phyloP scores from a whole-genome alignment of 2,888 invertebrate species.

The Bhutanitis thaidina region DNA sequence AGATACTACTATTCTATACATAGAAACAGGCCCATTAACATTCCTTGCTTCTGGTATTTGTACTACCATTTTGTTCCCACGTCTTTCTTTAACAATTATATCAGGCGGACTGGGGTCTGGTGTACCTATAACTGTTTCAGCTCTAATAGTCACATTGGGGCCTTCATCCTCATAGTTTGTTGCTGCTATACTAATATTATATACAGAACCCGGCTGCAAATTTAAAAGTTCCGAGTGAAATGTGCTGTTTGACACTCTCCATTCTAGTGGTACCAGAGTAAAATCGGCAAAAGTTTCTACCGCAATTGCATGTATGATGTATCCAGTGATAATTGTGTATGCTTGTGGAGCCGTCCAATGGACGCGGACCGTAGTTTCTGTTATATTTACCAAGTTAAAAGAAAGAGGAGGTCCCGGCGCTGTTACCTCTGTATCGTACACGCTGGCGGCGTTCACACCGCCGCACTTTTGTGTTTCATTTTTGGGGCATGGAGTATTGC shows the following conservation, averaged over 20 bases:
- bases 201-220: slow-evolving; percentile 87
- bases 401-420: slow-evolving; percentile 86
- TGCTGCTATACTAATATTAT: slow-evolving; percentile 86
- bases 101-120: slow-evolving; percentile 85
- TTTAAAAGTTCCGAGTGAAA: slow-evolving; percentile 79
- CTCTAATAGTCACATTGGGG: slow-evolving; percentile 72
- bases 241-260: slow-evolving; percentile 81
- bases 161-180: slow-evolving; percentile 81
- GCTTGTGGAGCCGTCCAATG: slow-evolving; percentile 81
- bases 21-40: slow-evolving; percentile 88
- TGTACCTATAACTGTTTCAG: slow-evolving; percentile 86
- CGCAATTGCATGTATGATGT: slow-evolving; percentile 76
- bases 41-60: slow-evolving; percentile 84
- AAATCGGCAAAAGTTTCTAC: slow-evolving; percentile 79
- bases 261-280: slow-evolving; percentile 70
- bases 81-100: slow-evolving; percentile 82
- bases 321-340: slow-evolving; percentile 73
- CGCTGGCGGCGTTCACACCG: slow-evolving; percentile 82
- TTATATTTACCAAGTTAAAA: slow-evolving; percentile 77
- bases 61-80: slow-evolving; percentile 82
- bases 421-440: slow-evolving; percentile 83
- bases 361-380: slow-evolving; percentile 81
- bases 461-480: slow-evolving; percentile 84
- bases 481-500: slow-evolving; percentile 80
- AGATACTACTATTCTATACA: slow-evolving; percentile 87